These are phyloP conservation scores for Serripes groenlandicus DNA, from an alignment of 2,888 invertebrate species.

Conservation along the genomic window DNA sequence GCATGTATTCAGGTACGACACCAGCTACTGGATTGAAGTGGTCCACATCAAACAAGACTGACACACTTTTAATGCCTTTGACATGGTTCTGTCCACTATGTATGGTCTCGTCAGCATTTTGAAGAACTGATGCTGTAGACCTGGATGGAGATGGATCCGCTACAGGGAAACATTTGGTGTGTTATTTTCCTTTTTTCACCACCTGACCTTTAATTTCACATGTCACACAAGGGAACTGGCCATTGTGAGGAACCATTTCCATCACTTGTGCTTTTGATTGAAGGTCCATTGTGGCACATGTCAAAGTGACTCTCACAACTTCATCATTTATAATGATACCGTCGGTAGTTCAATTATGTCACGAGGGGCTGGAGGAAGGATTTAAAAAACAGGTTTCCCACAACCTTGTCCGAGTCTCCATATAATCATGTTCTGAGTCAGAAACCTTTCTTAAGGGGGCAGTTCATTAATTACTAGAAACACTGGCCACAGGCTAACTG, in stretches of 20 bases:
- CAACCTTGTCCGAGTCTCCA: slow-evolving; percentile 57
- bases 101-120: slow-evolving; percentile 11
- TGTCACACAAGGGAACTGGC: slow-evolving; percentile 36
- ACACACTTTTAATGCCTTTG: slow-evolving; percentile 15
- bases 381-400: slow-evolving; percentile 43
- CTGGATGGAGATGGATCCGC: background rate
- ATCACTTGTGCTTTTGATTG: slow-evolving; percentile 46
- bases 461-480: too few relatives aligned
- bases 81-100: background rate
- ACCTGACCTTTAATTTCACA: slow-evolving; percentile 41
- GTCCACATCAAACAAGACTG: background rate
- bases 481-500: too few relatives aligned
- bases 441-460: too few relatives aligned
- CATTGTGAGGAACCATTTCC: slow-evolving; percentile 56
- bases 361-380: slow-evolving; percentile 43
- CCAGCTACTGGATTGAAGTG: slow-evolving; percentile 8
- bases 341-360: slow-evolving; percentile 36
- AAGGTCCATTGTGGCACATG: slow-evolving; percentile 41
- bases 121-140: background rate
- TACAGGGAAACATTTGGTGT: slow-evolving; percentile 22
- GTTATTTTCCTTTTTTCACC: slow-evolving; percentile 28
- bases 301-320: too few relatives aligned
- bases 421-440: slow-evolving; percentile 48
- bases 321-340: too few relatives aligned
- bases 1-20: slow-evolving; percentile 36